These are phyloP conservation scores for Aplodontia rufa DNA, from an alignment of 2,113 vertebrate genomes.

Conservation along the genomic window DNA sequence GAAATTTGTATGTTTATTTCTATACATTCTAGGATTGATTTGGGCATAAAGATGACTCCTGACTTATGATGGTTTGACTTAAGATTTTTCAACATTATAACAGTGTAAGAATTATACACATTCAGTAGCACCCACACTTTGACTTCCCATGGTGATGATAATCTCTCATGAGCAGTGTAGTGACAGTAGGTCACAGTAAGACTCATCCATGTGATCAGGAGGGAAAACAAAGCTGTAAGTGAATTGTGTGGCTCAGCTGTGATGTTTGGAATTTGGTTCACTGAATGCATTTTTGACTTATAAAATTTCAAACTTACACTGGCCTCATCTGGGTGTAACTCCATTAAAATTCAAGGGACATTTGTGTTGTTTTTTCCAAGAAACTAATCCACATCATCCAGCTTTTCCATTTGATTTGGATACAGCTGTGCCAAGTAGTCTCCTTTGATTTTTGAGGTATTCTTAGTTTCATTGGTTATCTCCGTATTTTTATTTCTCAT, in stretches of 20 bases:
- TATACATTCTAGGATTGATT: not conserved
- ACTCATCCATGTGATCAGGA: not conserved
- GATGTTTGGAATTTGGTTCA: not conserved
- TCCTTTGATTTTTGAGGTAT: not conserved
- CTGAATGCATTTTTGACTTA: not conserved
- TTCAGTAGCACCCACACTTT: not conserved
- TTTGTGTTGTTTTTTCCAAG: not conserved
- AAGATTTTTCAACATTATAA: not conserved
- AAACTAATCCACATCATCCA: not conserved
- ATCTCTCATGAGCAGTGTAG: not conserved
- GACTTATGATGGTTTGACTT: not conserved
- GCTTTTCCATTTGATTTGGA: constrained; percentile 13
- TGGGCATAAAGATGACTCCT: not conserved
- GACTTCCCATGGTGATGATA: not conserved
- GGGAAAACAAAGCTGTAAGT: not conserved
- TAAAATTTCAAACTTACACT: not conserved
- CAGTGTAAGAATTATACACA: not conserved
- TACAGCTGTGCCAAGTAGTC: not conserved
- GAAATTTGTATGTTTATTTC: not conserved
- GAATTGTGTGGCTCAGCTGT: not conserved
- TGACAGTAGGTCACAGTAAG: not conserved
- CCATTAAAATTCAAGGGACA: not conserved
- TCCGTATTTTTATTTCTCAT: not conserved
- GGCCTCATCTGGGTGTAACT: not conserved
- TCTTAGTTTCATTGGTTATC: not conserved